A percentile compares a stretch with the other conserved stretches of the same genome.
Conservation (phyloP, 2,888 invertebrate species). For the Xanthorhoe spadicearia region DNA sequence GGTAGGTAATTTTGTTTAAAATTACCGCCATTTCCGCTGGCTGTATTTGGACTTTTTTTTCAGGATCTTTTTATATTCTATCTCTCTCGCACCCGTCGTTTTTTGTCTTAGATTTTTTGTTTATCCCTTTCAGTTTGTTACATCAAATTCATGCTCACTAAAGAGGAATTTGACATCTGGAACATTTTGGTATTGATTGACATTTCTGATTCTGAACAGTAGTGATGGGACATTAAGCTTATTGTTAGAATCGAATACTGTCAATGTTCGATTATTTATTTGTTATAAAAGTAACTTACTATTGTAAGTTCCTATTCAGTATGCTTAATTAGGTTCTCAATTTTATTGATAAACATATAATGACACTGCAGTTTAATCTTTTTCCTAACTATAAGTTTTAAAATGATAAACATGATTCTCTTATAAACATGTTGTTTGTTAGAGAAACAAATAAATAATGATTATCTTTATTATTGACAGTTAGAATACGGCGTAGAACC, state of each 20-base stretch:
- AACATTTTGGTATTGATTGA: constrained; percentile 25
- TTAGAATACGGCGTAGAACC: constrained; percentile 93
- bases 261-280: background rate
- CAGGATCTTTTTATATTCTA: background rate
- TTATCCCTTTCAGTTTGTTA: background rate
- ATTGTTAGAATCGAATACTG: constrained; percentile 1
- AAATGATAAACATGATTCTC: too few relatives aligned
- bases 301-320: too few relatives aligned
- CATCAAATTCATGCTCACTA: constrained; percentile 15
- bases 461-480: too few relatives aligned
- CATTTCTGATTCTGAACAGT: constrained; percentile 8
- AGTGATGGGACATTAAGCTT: constrained; percentile 26
- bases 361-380: too few relatives aligned
- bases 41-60: too few relatives aligned
- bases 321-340: too few relatives aligned
- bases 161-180: background rate
- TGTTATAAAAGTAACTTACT: too few relatives aligned
- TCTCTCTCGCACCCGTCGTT: constrained; percentile 17
- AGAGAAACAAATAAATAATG: too few relatives aligned
- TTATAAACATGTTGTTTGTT: background rate
- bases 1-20: constrained; percentile 16
- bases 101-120: background rate
- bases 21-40: constrained; percentile 7
- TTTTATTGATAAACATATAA: too few relatives aligned
- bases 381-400: too few relatives aligned